A percentile compares a stretch with the other conserved stretches of the same genome.
Conservation (phyloP, 2,888 invertebrate genomes). For the Siphonodentalium dalli region DNA sequence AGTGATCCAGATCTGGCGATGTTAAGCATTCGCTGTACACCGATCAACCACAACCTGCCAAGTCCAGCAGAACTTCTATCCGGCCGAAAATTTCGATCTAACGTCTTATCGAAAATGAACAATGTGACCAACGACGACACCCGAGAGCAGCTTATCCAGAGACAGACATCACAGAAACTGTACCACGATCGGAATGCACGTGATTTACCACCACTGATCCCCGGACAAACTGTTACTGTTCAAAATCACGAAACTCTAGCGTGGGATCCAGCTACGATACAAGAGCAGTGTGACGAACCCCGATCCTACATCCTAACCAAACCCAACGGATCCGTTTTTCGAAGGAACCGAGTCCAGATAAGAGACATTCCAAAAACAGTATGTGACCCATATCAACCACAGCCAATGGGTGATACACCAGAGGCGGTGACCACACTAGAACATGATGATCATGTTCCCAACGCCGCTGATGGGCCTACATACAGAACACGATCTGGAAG, state of each 20-base stretch:
- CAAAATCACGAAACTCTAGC: neutral
- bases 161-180: neutral
- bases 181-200: neutral
- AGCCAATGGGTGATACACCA: too few species aligned
- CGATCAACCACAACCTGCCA: neutral
- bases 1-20: constrained; percentile 1
- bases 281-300: neutral
- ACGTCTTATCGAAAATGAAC: too few species aligned
- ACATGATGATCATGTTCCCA: too few species aligned
- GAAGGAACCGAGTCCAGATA: neutral
- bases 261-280: neutral
- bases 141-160: neutral
- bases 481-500: too few species aligned
- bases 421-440: too few species aligned
- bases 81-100: constrained; percentile 1
- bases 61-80: constrained; percentile 5
- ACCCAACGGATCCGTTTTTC: neutral
- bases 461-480: too few species aligned
- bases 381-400: too few species aligned
- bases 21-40: neutral
- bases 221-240: neutral
- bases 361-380: neutral
- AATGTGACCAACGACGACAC: neutral
- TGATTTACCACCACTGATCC: neutral
- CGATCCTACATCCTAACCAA: neutral